Conservation (phyloP, 2,888 invertebrate species). For the Onthophagus sagittarius region DNA sequence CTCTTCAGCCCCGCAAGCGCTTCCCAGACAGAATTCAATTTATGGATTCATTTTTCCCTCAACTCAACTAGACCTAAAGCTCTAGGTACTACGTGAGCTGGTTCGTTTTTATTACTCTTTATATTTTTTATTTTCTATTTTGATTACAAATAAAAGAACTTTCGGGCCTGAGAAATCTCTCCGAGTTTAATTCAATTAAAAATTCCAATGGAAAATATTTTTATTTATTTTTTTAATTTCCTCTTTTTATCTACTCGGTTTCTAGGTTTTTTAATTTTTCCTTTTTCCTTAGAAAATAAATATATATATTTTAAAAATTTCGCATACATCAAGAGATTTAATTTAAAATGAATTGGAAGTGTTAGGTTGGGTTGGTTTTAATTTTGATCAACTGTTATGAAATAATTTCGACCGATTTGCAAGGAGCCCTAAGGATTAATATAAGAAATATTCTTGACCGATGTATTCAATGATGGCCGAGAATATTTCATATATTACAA, state of each 20-base stretch:
- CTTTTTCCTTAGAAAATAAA: neutral
- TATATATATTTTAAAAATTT: neutral
- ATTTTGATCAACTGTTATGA: too few relatives aligned
- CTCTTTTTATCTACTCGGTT: neutral
- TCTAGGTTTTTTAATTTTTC: neutral
- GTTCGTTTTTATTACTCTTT: neutral
- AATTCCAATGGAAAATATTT: neutral
- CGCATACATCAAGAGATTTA: neutral
- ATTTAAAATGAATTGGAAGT: too few relatives aligned
- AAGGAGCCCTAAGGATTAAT: too few relatives aligned
- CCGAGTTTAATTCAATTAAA: neutral
- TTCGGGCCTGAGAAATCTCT: neutral
- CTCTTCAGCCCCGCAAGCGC: conserved; percentile 2
- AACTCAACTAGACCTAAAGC: neutral
- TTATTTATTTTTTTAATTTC: neutral
- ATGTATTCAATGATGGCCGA: too few relatives aligned
- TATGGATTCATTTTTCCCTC: conserved; percentile 19
- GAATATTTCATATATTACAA: too few relatives aligned
- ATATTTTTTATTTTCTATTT: neutral
- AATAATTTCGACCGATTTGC: too few relatives aligned
- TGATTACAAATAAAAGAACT: neutral
- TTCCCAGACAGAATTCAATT: conserved; percentile 23
- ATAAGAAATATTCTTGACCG: too few relatives aligned
- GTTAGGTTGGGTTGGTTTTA: too few relatives aligned
- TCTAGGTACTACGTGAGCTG: neutral